A percentile compares a stretch with the other conserved stretches of the same genome.
Conservation (phyloP, 2,888 invertebrate species). For the Nemurella pictetii region DNA sequence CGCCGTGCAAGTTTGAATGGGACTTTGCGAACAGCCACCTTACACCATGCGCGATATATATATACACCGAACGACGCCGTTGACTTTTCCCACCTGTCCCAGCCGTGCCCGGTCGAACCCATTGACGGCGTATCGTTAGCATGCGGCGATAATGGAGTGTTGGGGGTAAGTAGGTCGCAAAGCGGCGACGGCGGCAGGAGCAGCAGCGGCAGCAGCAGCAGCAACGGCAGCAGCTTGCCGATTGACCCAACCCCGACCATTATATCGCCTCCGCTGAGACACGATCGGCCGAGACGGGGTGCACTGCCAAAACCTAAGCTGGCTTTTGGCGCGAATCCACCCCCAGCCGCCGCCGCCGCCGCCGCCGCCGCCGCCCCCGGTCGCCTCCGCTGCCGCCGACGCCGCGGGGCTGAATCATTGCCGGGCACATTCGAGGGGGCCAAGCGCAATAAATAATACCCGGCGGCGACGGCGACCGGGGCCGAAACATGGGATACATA, state of each 20-base stretch:
- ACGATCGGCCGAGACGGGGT: conserved; percentile 12
- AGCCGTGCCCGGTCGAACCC: not conserved
- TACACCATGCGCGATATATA: not conserved
- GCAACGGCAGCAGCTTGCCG: not conserved
- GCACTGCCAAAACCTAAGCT: conserved; percentile 9
- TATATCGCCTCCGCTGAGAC: not conserved
- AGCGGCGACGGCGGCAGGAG: too few relatives aligned
- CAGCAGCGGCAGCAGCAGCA: not conserved
- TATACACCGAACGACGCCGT: not conserved
- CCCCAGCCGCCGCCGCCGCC: not conserved
- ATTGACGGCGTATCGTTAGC: not conserved
- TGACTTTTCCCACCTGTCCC: not conserved
- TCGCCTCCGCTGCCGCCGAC: not conserved
- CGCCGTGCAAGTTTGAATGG: not conserved
- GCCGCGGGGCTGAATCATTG: not conserved
- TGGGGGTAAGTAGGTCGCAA: not conserved
- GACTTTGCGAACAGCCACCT: not conserved
- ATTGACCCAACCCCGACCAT: conserved; percentile 11
- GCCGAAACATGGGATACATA: conserved; percentile 9
- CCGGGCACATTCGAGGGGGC: conserved; percentile 20
- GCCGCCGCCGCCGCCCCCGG: not conserved
- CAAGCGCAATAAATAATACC: conserved; percentile 17
- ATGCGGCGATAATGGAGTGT: not conserved
- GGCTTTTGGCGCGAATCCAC: conserved; percentile 19
- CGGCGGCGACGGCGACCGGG: not conserved